A percentile compares a stretch with the other conserved stretches of the same genome.
phyloP scores from a whole-genome alignment of 2,888 invertebrate genomes.

The Beris morrisii region DNA sequence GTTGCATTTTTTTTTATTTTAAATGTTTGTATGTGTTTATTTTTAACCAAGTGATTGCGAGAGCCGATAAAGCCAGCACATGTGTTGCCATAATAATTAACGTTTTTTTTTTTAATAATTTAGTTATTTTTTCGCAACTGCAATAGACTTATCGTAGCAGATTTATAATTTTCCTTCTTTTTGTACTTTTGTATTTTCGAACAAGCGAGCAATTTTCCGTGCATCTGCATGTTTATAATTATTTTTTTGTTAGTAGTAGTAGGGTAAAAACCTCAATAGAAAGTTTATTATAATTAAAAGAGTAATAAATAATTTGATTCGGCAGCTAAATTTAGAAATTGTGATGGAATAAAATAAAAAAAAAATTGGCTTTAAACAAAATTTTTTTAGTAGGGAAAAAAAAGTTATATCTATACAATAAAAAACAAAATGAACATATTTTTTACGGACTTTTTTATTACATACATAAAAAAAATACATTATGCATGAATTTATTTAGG shows the following conservation, averaged over 20 bases:
- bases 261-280: not conserved
- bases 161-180: no score
- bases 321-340: conserved; percentile 11
- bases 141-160: no score
- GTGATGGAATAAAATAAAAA: conserved; percentile 25
- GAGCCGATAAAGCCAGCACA: no score
- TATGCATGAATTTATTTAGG: conserved; percentile 21
- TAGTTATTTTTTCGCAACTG: no score
- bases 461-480: conserved; percentile 8
- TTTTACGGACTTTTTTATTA: conserved; percentile 17
- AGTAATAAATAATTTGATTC: conserved; percentile 7
- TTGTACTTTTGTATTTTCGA: not conserved
- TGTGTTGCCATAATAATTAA: no score
- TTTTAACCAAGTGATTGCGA: no score
- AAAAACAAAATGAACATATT: conserved; percentile 2
- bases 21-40: no score
- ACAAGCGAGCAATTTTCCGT: not conserved
- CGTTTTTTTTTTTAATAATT: no score
- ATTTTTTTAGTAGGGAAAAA: not conserved
- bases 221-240: not conserved
- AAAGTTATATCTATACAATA: not conserved
- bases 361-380: conserved; percentile 29
- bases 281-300: not conserved
- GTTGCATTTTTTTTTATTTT: no score
- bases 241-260: not conserved